Evolutionary conservation across 2,888 invertebrate species (phyloP).

Genomic region (Stegophylla sp.): DNA sequence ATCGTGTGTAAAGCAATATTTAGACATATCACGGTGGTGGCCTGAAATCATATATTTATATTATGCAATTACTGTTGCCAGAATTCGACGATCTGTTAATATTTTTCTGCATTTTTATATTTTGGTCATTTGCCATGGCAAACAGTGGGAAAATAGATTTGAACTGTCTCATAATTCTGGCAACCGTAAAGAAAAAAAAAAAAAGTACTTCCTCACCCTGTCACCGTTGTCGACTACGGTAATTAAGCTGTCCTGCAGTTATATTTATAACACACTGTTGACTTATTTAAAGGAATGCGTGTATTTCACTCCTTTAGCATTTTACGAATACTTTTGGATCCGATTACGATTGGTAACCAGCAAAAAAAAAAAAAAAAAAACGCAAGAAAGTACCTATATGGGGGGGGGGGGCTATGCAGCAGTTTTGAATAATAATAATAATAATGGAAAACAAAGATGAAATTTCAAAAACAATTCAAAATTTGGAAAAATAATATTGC

Average conservation of each 20-base stretch:
- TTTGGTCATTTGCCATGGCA: constrained; percentile 58
- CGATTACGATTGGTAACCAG: constrained; percentile 33
- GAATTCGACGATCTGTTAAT: constrained; percentile 56
- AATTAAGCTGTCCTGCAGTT: constrained; percentile 56
- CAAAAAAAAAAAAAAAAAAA: too few species aligned
- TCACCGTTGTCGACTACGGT: constrained; percentile 41
- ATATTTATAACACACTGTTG: constrained; percentile 58
- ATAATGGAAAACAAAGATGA: neutral
- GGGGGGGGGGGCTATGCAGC: neutral
- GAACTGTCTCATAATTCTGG: constrained; percentile 59
- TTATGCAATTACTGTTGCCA: constrained; percentile 51
- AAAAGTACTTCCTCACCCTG: constrained; percentile 51
- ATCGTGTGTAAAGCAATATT: constrained; percentile 40
- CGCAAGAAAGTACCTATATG: neutral
- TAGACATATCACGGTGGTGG: constrained; percentile 9
- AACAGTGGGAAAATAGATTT: constrained; percentile 58
- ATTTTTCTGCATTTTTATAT: constrained; percentile 53
- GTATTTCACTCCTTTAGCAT: constrained; percentile 21
- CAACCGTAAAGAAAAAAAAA: constrained; percentile 52
- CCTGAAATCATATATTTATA: constrained; percentile 21
- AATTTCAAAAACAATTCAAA: neutral
- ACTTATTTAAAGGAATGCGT: constrained; percentile 56
- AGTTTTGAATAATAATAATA: neutral
- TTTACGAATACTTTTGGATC: constrained; percentile 48
- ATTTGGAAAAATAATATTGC: neutral